Percentiles rank a stretch among this genome's conserved stretches.
These are phyloP conservation scores for Drosophila virilis DNA, from an alignment of 1,140 invertebrate genomes.

Conservation along the genomic window DNA sequence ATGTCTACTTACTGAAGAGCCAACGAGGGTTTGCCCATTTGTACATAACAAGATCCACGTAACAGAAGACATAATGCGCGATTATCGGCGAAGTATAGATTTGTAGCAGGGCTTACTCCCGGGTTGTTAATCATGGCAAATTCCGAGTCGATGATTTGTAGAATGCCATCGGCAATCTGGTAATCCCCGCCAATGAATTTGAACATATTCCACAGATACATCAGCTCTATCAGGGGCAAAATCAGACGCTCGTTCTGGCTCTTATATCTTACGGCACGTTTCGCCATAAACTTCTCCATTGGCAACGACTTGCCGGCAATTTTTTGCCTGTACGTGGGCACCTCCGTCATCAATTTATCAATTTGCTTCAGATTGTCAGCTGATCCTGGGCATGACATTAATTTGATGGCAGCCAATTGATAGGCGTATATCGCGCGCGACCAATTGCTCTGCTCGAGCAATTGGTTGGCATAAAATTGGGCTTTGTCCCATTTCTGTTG, in stretches of 20 bases:
- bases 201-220: slow-evolving; percentile 98
- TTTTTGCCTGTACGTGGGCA: slow-evolving; percentile 92
- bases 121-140: slow-evolving; percentile 69
- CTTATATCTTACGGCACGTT: slow-evolving; percentile 92
- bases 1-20: slow-evolving; percentile 87
- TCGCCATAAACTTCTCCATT: slow-evolving; percentile 97
- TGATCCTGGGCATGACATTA: slow-evolving; percentile 84
- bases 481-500: slow-evolving; percentile 89
- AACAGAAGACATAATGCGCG: slow-evolving; percentile 90
- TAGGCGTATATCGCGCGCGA: slow-evolving; percentile 96
- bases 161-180: slow-evolving; percentile 88
- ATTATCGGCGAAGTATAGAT: slow-evolving; percentile 90
- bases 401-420: slow-evolving; percentile 92
- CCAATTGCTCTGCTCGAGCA: slow-evolving; percentile 94
- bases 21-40: slow-evolving; percentile 89
- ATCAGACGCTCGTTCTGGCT: slow-evolving; percentile 90
- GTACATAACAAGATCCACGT: slow-evolving; percentile 93
- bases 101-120: background rate
- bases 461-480: slow-evolving; percentile 88
- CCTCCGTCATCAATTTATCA: slow-evolving; percentile 87
- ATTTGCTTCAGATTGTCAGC: slow-evolving; percentile 83
- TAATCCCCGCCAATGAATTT: slow-evolving; percentile 91
- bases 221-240: slow-evolving; percentile 93
- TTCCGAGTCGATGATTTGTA: slow-evolving; percentile 89
- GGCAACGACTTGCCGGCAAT: slow-evolving; percentile 98